Base-by-base conservation (phyloP, 2,113 vertebrate genomes). In the Blennius ocellaris region DNA sequence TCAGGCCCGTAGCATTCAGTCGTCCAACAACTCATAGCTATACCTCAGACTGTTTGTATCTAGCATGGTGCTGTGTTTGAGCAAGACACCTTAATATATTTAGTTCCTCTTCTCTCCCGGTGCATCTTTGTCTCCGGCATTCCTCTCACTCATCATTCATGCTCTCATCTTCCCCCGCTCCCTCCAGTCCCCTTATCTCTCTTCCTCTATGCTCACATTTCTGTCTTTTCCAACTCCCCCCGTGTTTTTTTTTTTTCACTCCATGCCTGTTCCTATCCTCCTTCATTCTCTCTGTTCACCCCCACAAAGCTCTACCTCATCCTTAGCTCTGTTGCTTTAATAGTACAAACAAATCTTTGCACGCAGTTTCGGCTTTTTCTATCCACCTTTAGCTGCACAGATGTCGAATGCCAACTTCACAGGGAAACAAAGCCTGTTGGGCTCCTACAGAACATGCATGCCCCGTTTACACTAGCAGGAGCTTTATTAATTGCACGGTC, bases 101-200 rank as follows among this genome's bases (percentile, higher is more conserved):
- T 73, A 76, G 75, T 85, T 52, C 65, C 48, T 51, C 62, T 15
- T 62, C 67, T 72, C 69, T 56, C 57, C 78, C 67, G 48, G 66
- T 62, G 55, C 71, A 52, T 75, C 82, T 85, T 83, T 83, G 69
- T 73, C 75, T 83, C 69, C 30, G 71, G 82, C 80, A 89, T 90
- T 89, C 88, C 81, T 84, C 72, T 89, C 88, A 73, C 77, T 89
- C 78, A 69, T 73, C 82, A 70, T 82, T 84, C 69, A 78, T 73
- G 68, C 77, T 81, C 82, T 84, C 80, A 70, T 86, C 79, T 82
- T 72, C 70, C 68, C 76, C 77, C 47, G 54, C 69, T 84, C 68
- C 78, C 67, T 76, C 77, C 80, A 65, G 55, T 53, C 84, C 69
- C 65, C 86, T 90, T 90, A 90, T 92, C 89, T 57, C 76, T 76